Base-by-base conservation (phyloP, 2,888 invertebrate genomes). In the Agriopis aurantiaria region DNA sequence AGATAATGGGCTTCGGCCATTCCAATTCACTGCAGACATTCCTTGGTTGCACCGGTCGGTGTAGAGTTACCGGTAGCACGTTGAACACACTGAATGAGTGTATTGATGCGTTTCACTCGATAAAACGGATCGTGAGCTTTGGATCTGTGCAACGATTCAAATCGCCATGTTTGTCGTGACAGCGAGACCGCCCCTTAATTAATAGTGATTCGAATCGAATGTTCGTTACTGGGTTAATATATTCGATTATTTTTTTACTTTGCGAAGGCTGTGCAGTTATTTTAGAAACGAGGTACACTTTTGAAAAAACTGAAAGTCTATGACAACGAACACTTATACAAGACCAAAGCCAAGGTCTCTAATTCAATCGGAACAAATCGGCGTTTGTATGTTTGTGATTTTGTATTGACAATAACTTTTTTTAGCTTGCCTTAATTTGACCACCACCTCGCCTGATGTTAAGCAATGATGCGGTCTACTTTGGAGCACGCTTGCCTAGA, bases 61-160 rank as follows among this genome's bases (percentile, higher is more conserved):
- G 79, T 85, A 81, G 79, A 78, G 82, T 88, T 88, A 85, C 85
- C 78, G 77, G 82, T 80, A 68, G 81, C 82, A 84, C 83, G 84
- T 87, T 83, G 83, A 85, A 85, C 80, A 80, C 80, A 81, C 75
- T 81, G 84, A 87, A 88, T 83, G 85, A 85, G 84, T 84, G 83
- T 85, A 89, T 85, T 83, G 89, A 90, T 90, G 86, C 85, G 80
- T 86, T 80, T 75, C 79, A 80, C 79, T 82, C 82, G 91, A 91
- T 91, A 90, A 88, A 87, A 84, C 74, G 83, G 85, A 87, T 88
- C 91, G 90, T 91, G 91, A 88, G 87, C 82, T 61, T 78, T 76
- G 85, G 83, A 90, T 90, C 88, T 73, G 81, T 81, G 80, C 68
- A 73, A 62, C 65, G 77, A 76, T 77, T 76, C 72, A 77, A 78